phyloP scores from a whole-genome alignment of 2,113 vertebrate genomes.

The Gymnobelideus leadbeateri region DNA sequence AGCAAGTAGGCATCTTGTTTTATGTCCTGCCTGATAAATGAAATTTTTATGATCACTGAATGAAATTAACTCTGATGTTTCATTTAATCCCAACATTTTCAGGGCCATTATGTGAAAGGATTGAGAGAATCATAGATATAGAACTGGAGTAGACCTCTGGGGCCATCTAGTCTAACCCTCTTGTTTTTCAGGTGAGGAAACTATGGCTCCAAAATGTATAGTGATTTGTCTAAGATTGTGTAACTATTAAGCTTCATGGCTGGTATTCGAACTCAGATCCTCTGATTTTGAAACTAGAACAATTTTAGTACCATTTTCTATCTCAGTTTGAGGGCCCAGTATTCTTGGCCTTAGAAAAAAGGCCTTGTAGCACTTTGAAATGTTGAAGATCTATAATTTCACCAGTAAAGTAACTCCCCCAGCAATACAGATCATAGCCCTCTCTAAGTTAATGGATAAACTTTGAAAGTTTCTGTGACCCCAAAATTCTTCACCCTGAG shows the following conservation, averaged over 20 bases:
- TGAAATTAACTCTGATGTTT: background rate
- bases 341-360: background rate
- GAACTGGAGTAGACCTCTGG: background rate
- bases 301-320: background rate
- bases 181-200: background rate
- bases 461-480: background rate
- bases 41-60: background rate
- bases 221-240: no score
- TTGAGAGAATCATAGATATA: background rate
- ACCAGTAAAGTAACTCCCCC: background rate
- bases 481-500: background rate
- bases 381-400: background rate
- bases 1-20: background rate
- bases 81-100: background rate
- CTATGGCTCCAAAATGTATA: no score
- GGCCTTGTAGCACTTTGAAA: background rate
- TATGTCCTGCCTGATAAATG: background rate
- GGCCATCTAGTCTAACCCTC: background rate
- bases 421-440: background rate
- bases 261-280: background rate
- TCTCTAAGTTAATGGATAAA: background rate
- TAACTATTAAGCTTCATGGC: no score
- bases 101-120: background rate
- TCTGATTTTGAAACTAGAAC: background rate
- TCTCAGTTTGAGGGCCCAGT: background rate